A percentile compares a stretch with the other conserved stretches of the same genome.
Evolutionary conservation across 2,113 vertebrate genomes (phyloP).

Genomic region (Pygoscelis antarcticus): DNA sequence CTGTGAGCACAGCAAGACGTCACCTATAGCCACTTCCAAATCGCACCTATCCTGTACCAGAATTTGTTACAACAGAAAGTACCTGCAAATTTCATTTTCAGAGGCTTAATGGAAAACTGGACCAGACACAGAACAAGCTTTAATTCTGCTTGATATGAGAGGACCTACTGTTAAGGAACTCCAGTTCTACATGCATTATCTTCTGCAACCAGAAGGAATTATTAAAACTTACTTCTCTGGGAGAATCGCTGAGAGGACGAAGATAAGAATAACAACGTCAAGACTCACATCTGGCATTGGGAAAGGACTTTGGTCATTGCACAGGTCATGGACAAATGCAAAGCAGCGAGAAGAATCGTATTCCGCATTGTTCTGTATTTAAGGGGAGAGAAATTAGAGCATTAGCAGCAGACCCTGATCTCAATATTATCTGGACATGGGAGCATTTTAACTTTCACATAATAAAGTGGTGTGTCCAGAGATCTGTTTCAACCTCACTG

Average conservation of each 20-base stretch:
- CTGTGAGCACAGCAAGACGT: neutral
- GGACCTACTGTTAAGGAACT: neutral
- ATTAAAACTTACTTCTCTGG: constrained; percentile 86
- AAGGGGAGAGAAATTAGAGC: neutral
- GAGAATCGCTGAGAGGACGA: constrained; percentile 93
- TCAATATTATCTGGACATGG: neutral
- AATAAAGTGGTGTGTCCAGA: neutral
- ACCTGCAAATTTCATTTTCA: neutral
- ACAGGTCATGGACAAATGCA: constrained; percentile 92
- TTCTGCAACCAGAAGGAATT: neutral
- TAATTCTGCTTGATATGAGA: neutral
- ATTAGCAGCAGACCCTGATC: neutral
- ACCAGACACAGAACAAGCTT: neutral
- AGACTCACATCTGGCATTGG: constrained; percentile 85
- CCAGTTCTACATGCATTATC: neutral
- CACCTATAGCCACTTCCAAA: neutral
- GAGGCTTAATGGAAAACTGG: neutral
- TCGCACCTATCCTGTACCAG: neutral
- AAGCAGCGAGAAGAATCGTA: constrained; percentile 89
- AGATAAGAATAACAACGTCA: constrained; percentile 91
- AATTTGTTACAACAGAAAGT: neutral
- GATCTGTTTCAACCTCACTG: neutral
- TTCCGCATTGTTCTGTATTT: constrained; percentile 81
- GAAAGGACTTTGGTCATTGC: constrained; percentile 79
- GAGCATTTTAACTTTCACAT: neutral